Percentiles rank a stretch among this genome's conserved stretches.
Evolutionary conservation across 30 jellyfish, hydroid and myxozoan genomes (phyloP).

Genomic region (Mastigias papua): DNA sequence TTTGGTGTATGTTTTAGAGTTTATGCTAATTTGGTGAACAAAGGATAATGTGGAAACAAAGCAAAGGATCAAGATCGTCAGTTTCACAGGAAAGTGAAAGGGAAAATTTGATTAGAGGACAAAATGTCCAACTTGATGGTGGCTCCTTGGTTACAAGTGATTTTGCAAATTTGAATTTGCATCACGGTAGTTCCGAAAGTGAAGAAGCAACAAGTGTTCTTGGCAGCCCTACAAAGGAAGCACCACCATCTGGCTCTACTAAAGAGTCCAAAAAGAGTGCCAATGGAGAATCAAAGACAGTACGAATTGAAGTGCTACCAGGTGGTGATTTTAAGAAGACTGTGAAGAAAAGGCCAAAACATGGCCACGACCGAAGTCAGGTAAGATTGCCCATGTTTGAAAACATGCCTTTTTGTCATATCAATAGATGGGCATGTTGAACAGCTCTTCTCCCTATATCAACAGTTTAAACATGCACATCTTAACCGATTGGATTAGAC

Average conservation of each 20-base stretch:
- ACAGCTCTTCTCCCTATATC: too few relatives aligned
- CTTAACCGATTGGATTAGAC: too few relatives aligned
- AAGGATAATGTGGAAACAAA: constrained; percentile 64
- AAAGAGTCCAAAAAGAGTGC: constrained; percentile 83
- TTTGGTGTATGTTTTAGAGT: neutral
- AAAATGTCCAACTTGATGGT: constrained; percentile 19
- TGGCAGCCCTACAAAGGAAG: constrained; percentile 82
- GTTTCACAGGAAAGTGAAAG: constrained; percentile 67
- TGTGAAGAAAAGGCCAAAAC: constrained; percentile 80
- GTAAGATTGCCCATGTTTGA: neutral
- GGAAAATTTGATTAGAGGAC: constrained; percentile 40
- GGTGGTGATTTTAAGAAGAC: constrained; percentile 69
- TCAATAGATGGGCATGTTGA: neutral
- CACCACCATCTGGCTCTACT: constrained; percentile 35
- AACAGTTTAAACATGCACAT: too few relatives aligned
- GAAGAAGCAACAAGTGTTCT: constrained; percentile 56
- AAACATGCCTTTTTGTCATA: neutral
- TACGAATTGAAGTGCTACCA: constrained; percentile 91
- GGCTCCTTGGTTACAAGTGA: constrained; percentile 55
- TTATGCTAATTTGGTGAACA: neutral
- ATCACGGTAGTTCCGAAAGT: constrained; percentile 61
- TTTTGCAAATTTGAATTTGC: constrained; percentile 47
- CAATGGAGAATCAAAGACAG: constrained; percentile 78
- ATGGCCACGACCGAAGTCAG: constrained; percentile 82
- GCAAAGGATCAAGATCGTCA: constrained; percentile 39